These are phyloP conservation scores for Protobothrops mucrosquamatus DNA, from an alignment of 2,113 vertebrate species.

Conservation along the genomic window DNA sequence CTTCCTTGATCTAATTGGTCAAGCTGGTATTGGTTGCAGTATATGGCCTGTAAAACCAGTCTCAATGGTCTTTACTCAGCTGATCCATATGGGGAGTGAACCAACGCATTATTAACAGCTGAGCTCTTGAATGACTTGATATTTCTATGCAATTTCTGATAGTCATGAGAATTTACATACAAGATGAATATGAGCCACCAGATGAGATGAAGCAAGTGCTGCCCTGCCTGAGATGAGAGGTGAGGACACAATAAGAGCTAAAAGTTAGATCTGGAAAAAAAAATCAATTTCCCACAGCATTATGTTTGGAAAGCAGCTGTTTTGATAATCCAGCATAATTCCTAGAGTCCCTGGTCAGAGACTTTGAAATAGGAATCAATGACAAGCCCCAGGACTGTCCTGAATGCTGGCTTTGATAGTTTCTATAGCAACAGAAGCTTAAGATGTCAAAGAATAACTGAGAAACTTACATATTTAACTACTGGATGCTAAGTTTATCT, in stretches of 20 bases:
- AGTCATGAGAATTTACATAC: not conserved
- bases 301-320: rapidly evolving
- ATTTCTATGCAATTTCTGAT: not conserved
- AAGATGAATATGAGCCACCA: not conserved
- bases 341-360: not conserved
- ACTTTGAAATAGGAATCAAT: conserved; percentile 26
- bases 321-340: not conserved
- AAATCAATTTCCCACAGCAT: rapidly evolving
- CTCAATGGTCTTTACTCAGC: not conserved
- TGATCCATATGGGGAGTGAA: not conserved
- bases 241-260: not conserved
- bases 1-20: not conserved
- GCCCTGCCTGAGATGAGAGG: not conserved
- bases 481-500: conserved; percentile 46
- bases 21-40: not conserved
- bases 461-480: conserved; percentile 48
- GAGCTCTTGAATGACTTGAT: not conserved
- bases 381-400: conserved; percentile 19
- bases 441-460: conserved; percentile 50
- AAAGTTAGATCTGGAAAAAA: not conserved
- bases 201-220: conserved; percentile 1
- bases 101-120: not conserved
- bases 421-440: conserved; percentile 64
- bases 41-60: not conserved
- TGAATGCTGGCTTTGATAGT: conserved; percentile 44